Evolutionary conservation across 2,113 vertebrate species (phyloP), one percentile per base, ranked within the genome.

Genomic region (Chrysemys picta): DNA sequence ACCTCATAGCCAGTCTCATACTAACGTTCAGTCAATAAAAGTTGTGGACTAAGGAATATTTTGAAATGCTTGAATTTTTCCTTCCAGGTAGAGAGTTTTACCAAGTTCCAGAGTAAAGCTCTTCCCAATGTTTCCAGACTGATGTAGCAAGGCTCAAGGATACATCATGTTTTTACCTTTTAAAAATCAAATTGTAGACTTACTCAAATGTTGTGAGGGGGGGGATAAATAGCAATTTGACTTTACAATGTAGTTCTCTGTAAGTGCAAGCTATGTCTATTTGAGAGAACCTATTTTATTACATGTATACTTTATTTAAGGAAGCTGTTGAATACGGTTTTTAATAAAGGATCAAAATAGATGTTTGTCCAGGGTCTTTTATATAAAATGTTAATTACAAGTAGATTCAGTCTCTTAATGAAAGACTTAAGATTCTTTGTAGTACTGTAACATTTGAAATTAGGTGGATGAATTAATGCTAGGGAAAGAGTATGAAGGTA

Each of bases 21-120:
- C 96, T 90, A 98, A 96, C 42, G 75, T 98, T 80, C 99, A 99
- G 93, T 99, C 99, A 88, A 99, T 99, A 96, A 99, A 99, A 98
- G 99, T 99, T 87, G 99, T 99, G 89, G 99, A 99, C 94, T 99
- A 95, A 98, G 49, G 42, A 89, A 5, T 81, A 1, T 45, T 42
- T 52, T 78, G 76, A 90, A 38, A 85, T 5, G 42, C 80, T 38
- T 82, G 19, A 65, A 87, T 38, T 85, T 88, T 84, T 86, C 69
- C 80, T 95, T 75, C 87, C 19, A 3, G 0, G 2, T 82, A 59
- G 56, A 79, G 45, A 78, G 2, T 27, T 91, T 91, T 92, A 92
- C 93, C 75, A 91, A 91, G 90, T 93, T 95, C 89, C 80, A 87
- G 75, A 87, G 78, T 87, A 65, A 94, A 90, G 53, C 49, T 75